Evolutionary conservation across 2,113 vertebrate genomes (phyloP).

Genomic region (Periophthalmodon schlosseri): DNA sequence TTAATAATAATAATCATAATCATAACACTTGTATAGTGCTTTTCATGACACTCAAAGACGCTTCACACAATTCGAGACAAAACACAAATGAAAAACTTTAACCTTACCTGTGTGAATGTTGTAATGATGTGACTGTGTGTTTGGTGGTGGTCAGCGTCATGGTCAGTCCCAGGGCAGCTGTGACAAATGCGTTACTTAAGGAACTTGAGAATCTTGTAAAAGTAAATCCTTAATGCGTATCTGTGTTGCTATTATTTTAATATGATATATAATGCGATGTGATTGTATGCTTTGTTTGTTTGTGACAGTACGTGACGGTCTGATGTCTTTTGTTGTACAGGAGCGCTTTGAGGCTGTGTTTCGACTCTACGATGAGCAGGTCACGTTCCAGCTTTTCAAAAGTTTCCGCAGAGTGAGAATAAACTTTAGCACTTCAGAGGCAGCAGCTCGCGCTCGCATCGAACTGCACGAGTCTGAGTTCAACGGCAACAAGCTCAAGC

Average conservation of each 20-base stretch:
- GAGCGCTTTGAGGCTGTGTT: slow-evolving; percentile 94
- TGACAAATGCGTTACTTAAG: no score
- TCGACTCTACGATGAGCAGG: slow-evolving; percentile 87
- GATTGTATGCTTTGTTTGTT: not conserved
- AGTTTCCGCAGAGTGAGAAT: slow-evolving; percentile 95
- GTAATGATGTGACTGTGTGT: not conserved
- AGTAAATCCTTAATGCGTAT: not conserved
- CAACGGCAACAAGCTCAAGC: slow-evolving; percentile 88
- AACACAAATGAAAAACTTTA: no score
- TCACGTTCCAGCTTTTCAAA: slow-evolving; percentile 93
- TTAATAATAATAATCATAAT: no score
- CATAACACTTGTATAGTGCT: no score
- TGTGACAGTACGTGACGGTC: not conserved
- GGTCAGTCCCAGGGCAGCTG: not conserved
- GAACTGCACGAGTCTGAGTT: slow-evolving; percentile 94
- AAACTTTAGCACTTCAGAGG: slow-evolving; percentile 94
- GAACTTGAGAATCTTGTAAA: not conserved
- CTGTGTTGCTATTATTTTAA: not conserved
- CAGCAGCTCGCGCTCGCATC: slow-evolving; percentile 90
- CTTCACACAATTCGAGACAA: no score
- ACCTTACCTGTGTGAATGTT: not conserved
- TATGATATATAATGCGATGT: not conserved
- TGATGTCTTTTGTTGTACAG: slow-evolving; percentile 64
- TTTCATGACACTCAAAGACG: no score
- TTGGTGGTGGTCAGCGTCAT: not conserved